Conservation (phyloP, 2,113 vertebrate genomes). For the Turnix velox region DNA sequence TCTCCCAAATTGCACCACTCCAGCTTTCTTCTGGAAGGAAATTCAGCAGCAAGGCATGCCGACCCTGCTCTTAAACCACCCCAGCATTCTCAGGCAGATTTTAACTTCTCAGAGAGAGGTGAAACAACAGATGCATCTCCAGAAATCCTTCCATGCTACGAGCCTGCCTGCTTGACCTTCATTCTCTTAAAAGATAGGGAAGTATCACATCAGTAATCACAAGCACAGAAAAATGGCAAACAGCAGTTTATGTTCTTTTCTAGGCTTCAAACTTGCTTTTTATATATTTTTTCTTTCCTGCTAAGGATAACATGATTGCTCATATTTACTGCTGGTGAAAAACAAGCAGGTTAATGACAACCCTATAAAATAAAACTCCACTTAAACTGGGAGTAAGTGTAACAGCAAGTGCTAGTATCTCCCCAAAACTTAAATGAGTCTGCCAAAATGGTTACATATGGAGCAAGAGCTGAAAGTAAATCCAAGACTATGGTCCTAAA, state of each 20-base stretch:
- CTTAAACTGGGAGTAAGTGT: neutral
- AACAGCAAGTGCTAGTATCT: neutral
- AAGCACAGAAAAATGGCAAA: neutral
- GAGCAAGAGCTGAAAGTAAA: slow-evolving; percentile 34
- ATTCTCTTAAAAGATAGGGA: neutral
- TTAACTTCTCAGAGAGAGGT: neutral
- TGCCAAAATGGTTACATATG: slow-evolving; percentile 35
- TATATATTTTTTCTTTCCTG: neutral
- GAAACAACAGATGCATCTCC: neutral
- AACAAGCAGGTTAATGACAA: slow-evolving; percentile 23
- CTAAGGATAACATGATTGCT: neutral
- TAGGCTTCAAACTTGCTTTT: neutral
- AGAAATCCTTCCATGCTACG: neutral
- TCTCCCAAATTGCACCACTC: neutral
- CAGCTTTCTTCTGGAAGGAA: neutral
- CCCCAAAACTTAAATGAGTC: slow-evolving; percentile 14
- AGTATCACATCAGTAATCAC: neutral
- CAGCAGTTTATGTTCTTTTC: neutral
- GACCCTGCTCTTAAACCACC: neutral
- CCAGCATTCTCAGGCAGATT: neutral
- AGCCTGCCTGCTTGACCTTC: neutral
- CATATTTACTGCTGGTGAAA: neutral
- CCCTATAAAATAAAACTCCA: slow-evolving; percentile 25
- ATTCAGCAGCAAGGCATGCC: neutral
- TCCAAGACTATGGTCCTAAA: slow-evolving; percentile 43